Conservation (phyloP, 2,888 invertebrate genomes). For the Torymus auratus region DNA sequence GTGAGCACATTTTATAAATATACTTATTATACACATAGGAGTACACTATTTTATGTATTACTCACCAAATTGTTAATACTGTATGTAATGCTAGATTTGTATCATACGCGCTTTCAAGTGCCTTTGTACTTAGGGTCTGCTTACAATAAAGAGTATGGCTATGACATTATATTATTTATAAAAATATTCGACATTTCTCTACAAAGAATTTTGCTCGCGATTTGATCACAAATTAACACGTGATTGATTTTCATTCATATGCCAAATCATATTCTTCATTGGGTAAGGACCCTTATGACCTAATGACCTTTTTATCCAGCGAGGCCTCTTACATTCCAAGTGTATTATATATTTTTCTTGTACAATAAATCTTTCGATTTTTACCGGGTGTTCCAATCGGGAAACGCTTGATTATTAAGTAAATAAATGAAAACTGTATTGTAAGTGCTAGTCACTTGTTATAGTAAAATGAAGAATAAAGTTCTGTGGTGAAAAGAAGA, state of each 20-base stretch:
- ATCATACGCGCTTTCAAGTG: constrained; percentile 43
- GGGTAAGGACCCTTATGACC: background rate
- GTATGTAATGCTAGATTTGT: constrained; percentile 43
- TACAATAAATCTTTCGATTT: constrained; percentile 43
- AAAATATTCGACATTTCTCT: no score
- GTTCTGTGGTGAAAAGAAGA: constrained; percentile 69
- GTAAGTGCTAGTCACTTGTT: constrained; percentile 76
- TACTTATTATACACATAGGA: constrained; percentile 19
- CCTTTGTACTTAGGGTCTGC: constrained; percentile 30
- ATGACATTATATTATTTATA: no score
- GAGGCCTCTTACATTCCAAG: constrained; percentile 57
- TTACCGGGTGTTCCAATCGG: constrained; percentile 17
- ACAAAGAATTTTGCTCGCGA: no score
- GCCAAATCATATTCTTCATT: no score
- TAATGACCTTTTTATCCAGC: constrained; percentile 26
- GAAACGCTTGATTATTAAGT: constrained; percentile 16
- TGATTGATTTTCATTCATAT: background rate
- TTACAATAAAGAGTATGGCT: no score
- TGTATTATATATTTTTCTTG: constrained; percentile 52
- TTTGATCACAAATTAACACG: no score
- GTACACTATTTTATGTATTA: constrained; percentile 23
- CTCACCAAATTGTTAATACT: constrained; percentile 32
- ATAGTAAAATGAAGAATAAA: constrained; percentile 73
- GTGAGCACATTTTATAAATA: constrained; percentile 29
- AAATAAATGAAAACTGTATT: constrained; percentile 62